phyloP scores from a whole-genome alignment of 2,113 vertebrate genomes.

The Chunga burmeisteri region DNA sequence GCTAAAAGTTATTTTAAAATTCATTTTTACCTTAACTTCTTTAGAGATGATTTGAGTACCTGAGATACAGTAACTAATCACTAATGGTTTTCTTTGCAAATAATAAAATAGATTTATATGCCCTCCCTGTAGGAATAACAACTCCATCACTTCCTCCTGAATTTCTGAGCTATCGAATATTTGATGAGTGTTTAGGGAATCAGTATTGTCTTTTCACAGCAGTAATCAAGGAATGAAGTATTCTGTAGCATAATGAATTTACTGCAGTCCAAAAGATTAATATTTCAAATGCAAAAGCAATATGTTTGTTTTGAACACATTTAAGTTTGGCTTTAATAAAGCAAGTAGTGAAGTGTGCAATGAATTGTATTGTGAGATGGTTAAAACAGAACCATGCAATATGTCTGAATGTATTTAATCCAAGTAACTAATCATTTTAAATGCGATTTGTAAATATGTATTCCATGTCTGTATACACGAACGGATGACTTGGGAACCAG shows the following conservation, averaged over 20 bases:
- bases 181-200: conserved; percentile 55
- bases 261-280: not conserved
- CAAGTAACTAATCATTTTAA: conserved; percentile 52
- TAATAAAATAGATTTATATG: conserved; percentile 52
- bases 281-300: conserved; percentile 18
- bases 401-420: conserved; percentile 55
- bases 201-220: conserved; percentile 48
- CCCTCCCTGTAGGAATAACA: conserved; percentile 57
- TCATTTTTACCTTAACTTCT: conserved; percentile 59
- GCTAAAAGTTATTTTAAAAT: conserved; percentile 63
- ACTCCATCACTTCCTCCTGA: conserved; percentile 61
- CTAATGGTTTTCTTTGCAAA: conserved; percentile 61
- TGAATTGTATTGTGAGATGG: conserved; percentile 50
- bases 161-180: conserved; percentile 60
- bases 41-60: conserved; percentile 49
- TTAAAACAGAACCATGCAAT: conserved; percentile 15
- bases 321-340: conserved; percentile 67
- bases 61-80: conserved; percentile 59
- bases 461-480: not conserved
- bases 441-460: conserved; percentile 23
- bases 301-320: conserved; percentile 59
- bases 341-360: conserved; percentile 52
- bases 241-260: conserved; percentile 42
- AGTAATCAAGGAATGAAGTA: conserved; percentile 58
- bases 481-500: not conserved